Base-by-base conservation (phyloP, 2,113 vertebrate species). In the Sorex araneus region DNA sequence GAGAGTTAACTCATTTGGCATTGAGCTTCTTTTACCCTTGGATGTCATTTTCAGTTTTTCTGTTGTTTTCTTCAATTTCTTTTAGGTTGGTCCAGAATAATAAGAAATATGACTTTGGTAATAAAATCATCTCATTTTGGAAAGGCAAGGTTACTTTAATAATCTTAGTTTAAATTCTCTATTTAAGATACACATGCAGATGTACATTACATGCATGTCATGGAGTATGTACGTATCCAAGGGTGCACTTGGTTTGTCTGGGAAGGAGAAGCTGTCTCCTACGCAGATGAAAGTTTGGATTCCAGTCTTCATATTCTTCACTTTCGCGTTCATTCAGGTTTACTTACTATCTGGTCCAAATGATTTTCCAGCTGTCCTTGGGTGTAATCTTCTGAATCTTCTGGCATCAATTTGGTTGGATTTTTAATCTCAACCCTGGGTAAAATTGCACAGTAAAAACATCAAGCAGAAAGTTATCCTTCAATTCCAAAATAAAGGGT, bases 381-480 rank as follows among this genome's bases (percentile, higher is more conserved):
- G 50, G 57, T 54, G 40, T 40, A 40, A 3, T 40, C 40, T 40
- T 40, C 40, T 40, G 40, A 86, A 3, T 40, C 40, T 40, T 40
- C 40, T 40, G 40, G 83, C 32, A 67, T 28, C 25, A 66, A 45
- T 94, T 71, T 40, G 54, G 47, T 77, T 88, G 83, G 28, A 82
- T 76, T 90, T 85, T 89, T 89, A 95, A 78, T 91, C 11, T 32
- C 54, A 83, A 57, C 25, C 67, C 57, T 84, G 87, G 76, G 66
- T 77, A 40, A 91, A 94, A 86, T 71, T 30, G 57, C 78, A 78
- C 66, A 36, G 4, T 74, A 92, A 88, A 54, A 74, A 73, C 66
- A 89, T n/a, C 34, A 93, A 92, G 21, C 81, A 84, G 54, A 83
- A 93, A 71, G 64, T 91, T 92, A 63, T 67, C 75, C 83, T 96